Evolutionary conservation across 2,797 vertebrate genomes (phyloP), one percentile per base, ranked within the genome.

Genomic region (Anguilla pacifica): DNA sequence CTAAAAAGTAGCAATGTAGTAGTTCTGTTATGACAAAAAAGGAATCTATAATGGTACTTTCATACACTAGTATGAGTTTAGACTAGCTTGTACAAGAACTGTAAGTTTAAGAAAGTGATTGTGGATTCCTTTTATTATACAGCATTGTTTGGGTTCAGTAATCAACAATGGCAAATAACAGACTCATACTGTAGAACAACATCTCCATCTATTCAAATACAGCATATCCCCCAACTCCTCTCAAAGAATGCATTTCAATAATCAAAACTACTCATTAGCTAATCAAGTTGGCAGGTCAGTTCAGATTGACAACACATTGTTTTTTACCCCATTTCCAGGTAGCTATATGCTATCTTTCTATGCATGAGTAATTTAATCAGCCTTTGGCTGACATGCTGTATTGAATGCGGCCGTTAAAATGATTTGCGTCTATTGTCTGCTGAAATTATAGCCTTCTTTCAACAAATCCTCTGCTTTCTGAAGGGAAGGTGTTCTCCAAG

Each of bases 391-490:
- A 79, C 86, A 11, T 7, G 35, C 11, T 77, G 72, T 77, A 77
- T 15, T 72, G 88, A 90, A 86, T 86, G 87, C 35, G 57, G 55
- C 85, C 51, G 31, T 88, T 46, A 74, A 86, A 88, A 46, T 70
- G 87, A 70, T 91, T 91, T 89, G 28, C 88, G 87, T 86, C 85
- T 86, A 88, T 90, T 91, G 72, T 90, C 88, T 67, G 74, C 25
- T 22, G 25, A 72, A 72, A 72, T 31, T n/a, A 25, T 72, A n/a
- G 28, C 70, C n/a, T 25, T 72, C 70, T 31, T 72, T n/a, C 57
- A 19, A 19, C 57, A 59, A 59, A 59, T 59, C 57, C 57, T 59
- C 57, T 19, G 19, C 57, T 59, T 59, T 59, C 19, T 19, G 43
- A 46, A 46, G 11, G 57, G 11, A 59, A 19, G 11, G 57, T 59